phyloP scores from a whole-genome alignment of 2,113 vertebrate genomes.

The Ptilorrhoa leucosticta region DNA sequence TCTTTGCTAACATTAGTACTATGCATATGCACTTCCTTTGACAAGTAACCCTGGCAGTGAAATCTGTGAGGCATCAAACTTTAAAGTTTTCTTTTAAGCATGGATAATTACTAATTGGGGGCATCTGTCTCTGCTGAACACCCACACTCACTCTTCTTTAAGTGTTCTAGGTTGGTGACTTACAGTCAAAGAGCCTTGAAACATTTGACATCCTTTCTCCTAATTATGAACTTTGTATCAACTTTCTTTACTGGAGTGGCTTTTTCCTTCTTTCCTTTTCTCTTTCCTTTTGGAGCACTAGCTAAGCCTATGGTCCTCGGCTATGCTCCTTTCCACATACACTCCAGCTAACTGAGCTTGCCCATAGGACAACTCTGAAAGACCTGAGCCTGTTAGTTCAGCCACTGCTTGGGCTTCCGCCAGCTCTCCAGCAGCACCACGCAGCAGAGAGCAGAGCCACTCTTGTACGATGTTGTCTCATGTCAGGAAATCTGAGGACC shows the following conservation, averaged over 20 bases:
- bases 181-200: constrained; percentile 25
- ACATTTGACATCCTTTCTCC: background rate
- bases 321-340: background rate
- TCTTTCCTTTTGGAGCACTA: background rate
- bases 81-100: constrained; percentile 25
- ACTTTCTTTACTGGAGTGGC: background rate
- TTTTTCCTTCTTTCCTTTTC: background rate
- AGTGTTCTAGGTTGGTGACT: constrained; percentile 16
- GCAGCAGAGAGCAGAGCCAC: background rate
- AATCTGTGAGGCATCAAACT: constrained; percentile 36
- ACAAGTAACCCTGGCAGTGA: constrained; percentile 50
- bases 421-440: background rate
- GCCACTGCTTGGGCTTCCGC: accelerated
- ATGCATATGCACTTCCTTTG: constrained; percentile 41
- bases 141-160: constrained; percentile 9
- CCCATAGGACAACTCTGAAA: background rate
- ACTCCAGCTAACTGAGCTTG: background rate
- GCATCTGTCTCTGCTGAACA: constrained; percentile 28
- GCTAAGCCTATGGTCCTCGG: accelerated
- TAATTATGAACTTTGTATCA: background rate
- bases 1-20: constrained; percentile 55
- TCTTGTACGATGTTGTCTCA: background rate
- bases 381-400: background rate
- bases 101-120: constrained; percentile 40
- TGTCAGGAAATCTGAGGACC: background rate